Conservation (phyloP, 2,113 vertebrate species). For the Abramis brama region DNA sequence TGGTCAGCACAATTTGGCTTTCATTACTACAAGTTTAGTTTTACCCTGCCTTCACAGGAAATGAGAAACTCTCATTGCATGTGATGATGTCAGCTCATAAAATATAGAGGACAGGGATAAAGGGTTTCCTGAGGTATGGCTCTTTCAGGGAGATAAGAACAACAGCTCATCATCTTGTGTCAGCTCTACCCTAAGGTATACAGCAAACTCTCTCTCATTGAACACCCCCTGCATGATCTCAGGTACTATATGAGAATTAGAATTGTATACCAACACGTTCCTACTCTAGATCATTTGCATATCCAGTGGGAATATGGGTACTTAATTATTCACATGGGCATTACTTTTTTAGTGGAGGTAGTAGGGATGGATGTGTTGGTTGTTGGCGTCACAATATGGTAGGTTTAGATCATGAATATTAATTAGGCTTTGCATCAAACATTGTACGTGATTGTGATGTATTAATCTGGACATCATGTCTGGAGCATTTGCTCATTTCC, state of each 20-base stretch:
- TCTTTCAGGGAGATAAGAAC: conserved; percentile 39
- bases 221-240: not conserved
- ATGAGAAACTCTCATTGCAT: conserved; percentile 50
- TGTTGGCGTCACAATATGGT: not conserved
- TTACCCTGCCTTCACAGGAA: conserved; percentile 44
- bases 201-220: conserved; percentile 12
- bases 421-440: not conserved
- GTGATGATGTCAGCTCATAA: conserved; percentile 52
- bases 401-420: not conserved
- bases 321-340: not conserved
- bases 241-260: not conserved
- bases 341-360: not conserved
- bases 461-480: not conserved
- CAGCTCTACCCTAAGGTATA: not conserved
- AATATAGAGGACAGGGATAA: conserved; percentile 51
- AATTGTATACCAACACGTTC: not conserved
- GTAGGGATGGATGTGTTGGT: not conserved
- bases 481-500: not conserved
- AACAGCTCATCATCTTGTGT: conserved; percentile 33
- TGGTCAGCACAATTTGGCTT: conserved; percentile 54
- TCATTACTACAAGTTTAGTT: conserved; percentile 47
- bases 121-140: conserved; percentile 40
- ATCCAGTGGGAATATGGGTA: not conserved
- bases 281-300: not conserved
- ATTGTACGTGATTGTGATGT: not conserved